Base-by-base conservation (phyloP, 2,797 vertebrate genomes). In the Rhadinocentrus ornatus region DNA sequence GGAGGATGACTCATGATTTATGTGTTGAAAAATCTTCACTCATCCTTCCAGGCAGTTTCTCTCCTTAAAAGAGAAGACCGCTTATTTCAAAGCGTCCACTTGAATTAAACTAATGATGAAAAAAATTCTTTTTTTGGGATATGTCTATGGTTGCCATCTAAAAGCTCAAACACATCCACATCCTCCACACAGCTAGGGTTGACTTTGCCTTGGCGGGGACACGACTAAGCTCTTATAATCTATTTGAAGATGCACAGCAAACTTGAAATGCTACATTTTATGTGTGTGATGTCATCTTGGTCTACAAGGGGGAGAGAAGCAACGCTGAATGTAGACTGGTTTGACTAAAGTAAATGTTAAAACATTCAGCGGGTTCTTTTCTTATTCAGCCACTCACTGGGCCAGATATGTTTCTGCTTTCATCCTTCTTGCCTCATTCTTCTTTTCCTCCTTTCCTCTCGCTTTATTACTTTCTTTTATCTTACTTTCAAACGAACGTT, bases 291-390 rank as follows among this genome's bases (percentile, higher is more conserved):
- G 78, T 81, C 27, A 78, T 67, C 69, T 39, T 35, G 69, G 39
- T 70, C 63, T 48, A 2, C 53, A 0, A 22, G 50, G 55, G 79
- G 11, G 31, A 39, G 59, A 76, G 44, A 5, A 32, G 46, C 66
- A 27, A 66, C 0, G 6, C 22, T 50, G 15, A 50, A 61, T 62
- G 69, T 62, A 56, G 59, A 67, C 66, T 52, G 20, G 60, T 57
- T 8, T 4, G 37, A 62, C 60, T 80, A 20, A 87, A 81, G 79
- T 68, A 56, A 75, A 73, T 52, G 70, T 37, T 88, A 54, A 87
- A 88, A 87, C 78, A 86, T 87, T 85, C 63, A 81, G 60, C 22
- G 81, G 65, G 29, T 48, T 81, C 59, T 75, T 77, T 72, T 62
- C 54, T 82, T 69, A 71, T 69, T 80, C 44, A 75, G 69, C 73